A percentile compares a stretch with the other conserved stretches of the same genome.
These are phyloP conservation scores for Cotesia glomerata DNA, from an alignment of 1,140 invertebrate genomes.

Conservation along the genomic window DNA sequence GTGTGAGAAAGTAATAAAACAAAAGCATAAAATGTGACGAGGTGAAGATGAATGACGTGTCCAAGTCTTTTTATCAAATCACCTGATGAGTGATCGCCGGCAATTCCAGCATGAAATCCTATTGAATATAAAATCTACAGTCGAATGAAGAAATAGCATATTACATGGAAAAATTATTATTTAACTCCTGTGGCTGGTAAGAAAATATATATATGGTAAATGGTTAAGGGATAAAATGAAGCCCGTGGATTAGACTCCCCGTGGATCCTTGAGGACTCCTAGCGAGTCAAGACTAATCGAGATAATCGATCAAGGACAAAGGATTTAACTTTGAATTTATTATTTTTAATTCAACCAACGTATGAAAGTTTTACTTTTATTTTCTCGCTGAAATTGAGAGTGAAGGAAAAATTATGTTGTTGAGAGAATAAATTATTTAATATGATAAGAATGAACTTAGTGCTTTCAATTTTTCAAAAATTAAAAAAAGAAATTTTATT, in stretches of 20 bases:
- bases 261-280: constrained; percentile 1
- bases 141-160: background rate
- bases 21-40: constrained; percentile 16
- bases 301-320: constrained; percentile 30
- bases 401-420: too few species aligned
- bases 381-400: too few species aligned
- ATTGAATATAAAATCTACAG: background rate
- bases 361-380: background rate
- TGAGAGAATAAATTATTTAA: too few species aligned
- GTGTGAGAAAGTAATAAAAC: background rate
- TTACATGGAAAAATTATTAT: background rate
- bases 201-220: background rate
- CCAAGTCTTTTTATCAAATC: background rate
- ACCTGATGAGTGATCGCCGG: constrained; percentile 17
- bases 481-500: too few species aligned
- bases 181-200: constrained; percentile 6
- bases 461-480: too few species aligned
- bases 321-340: background rate
- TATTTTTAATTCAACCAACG: background rate
- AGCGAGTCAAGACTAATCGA: constrained; percentile 9
- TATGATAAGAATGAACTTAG: too few species aligned
- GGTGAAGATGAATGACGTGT: constrained; percentile 16
- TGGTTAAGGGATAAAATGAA: background rate
- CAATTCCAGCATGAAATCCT: constrained; percentile 5
- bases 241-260: background rate